phyloP scores from a whole-genome alignment of 2,797 vertebrate species.

The Setipinna tenuifilis region DNA sequence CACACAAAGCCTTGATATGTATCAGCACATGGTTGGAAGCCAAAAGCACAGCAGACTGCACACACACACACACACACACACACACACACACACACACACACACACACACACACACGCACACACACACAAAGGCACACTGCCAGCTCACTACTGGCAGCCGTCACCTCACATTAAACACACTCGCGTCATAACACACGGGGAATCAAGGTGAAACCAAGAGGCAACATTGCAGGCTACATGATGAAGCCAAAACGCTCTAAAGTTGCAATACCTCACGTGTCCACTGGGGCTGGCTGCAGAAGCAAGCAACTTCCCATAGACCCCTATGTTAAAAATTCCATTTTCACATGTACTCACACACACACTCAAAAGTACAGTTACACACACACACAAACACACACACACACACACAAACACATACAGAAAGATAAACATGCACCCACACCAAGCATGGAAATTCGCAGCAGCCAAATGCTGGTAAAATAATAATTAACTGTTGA shows the following conservation, averaged over 20 bases:
- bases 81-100: not conserved
- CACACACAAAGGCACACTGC: not conserved
- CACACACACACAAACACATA: too few relatives aligned
- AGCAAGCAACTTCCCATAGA: too few relatives aligned
- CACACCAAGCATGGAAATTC: too few relatives aligned
- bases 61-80: not conserved
- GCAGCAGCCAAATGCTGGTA: too few relatives aligned
- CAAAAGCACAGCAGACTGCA: not conserved
- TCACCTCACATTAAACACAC: not conserved
- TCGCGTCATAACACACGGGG: not conserved
- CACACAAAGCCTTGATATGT: not conserved
- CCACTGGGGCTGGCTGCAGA: too few relatives aligned
- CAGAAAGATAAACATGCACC: not conserved
- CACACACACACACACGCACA: not conserved
- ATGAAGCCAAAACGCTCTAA: too few relatives aligned
- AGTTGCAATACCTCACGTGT: too few relatives aligned
- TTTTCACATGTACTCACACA: not conserved
- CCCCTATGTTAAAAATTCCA: too few relatives aligned
- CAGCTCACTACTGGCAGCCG: not conserved
- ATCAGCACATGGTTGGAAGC: not conserved
- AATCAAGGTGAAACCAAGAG: not conserved
- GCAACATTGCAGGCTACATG: too few relatives aligned
- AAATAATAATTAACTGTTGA: too few relatives aligned
- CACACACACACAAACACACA: too few relatives aligned
- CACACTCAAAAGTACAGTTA: too few relatives aligned